Conservation (phyloP, 2,797 vertebrate genomes). For the Taeniopygia guttata region DNA sequence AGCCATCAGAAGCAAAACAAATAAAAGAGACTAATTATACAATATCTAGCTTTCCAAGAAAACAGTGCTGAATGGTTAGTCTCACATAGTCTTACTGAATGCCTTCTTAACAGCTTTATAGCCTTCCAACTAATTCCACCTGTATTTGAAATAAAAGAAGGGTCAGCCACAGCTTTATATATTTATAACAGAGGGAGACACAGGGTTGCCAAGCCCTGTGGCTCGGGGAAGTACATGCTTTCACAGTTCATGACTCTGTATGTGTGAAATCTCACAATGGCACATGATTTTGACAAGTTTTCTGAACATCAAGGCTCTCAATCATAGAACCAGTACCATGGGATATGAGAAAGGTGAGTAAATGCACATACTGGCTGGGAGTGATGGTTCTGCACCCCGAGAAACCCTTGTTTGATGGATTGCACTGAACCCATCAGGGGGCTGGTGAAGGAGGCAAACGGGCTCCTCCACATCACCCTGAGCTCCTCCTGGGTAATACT, state of each 20-base stretch:
- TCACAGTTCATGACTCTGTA: neutral
- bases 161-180: neutral
- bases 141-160: neutral
- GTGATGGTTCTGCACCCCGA: neutral
- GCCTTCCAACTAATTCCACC: neutral
- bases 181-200: neutral
- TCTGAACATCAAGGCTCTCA: neutral
- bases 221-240: neutral
- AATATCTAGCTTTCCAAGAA: neutral
- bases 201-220: neutral
- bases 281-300: neutral
- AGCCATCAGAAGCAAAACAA: neutral
- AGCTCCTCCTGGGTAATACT: fast-evolving
- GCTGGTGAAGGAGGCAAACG: neutral
- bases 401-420: neutral
- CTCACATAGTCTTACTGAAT: neutral
- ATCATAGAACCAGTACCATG: neutral
- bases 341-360: neutral
- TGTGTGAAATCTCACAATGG: neutral
- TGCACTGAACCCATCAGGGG: neutral
- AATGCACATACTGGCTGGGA: neutral
- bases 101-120: neutral
- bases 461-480: fast-evolving
- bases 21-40: neutral
- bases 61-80: neutral